These are phyloP conservation scores for Calyptomena viridis DNA, from an alignment of 2,113 vertebrate species.

Conservation along the genomic window DNA sequence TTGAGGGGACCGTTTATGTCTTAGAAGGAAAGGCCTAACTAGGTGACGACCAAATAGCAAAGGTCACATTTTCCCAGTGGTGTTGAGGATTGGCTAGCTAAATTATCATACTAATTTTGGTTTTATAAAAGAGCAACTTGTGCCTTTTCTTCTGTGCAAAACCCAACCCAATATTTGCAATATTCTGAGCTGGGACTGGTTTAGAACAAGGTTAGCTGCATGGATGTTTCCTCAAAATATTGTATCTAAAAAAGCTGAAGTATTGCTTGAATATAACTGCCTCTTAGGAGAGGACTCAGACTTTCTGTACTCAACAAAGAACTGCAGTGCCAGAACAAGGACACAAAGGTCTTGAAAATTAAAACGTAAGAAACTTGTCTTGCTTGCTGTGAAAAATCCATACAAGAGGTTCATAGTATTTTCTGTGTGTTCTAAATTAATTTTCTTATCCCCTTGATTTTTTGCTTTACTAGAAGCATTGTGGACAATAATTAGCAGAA, in stretches of 20 bases:
- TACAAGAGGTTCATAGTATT: background rate
- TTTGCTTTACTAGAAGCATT: background rate
- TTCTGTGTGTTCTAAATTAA: background rate
- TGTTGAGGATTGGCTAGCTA: background rate
- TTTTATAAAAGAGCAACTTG: background rate
- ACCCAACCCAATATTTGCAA: background rate
- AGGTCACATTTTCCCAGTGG: background rate
- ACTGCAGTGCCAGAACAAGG: background rate
- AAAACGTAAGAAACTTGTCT: background rate
- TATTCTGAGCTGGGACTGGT: background rate
- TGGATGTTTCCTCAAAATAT: background rate
- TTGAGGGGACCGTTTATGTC: fast-evolving
- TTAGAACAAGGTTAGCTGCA: background rate
- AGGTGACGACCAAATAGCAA: background rate
- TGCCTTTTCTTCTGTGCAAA: background rate
- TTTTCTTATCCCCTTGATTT: background rate
- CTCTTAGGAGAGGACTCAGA: background rate
- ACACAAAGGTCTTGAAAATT: background rate
- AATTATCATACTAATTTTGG: background rate
- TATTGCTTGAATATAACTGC: background rate
- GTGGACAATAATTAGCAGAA: background rate
- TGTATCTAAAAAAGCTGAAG: background rate
- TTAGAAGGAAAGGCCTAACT: background rate
- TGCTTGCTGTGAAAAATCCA: background rate
- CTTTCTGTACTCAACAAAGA: background rate